Percentiles rank a stretch among this genome's conserved stretches.
Conservation (phyloP, 2,797 vertebrate species). For the Sebastes matsubarae region DNA sequence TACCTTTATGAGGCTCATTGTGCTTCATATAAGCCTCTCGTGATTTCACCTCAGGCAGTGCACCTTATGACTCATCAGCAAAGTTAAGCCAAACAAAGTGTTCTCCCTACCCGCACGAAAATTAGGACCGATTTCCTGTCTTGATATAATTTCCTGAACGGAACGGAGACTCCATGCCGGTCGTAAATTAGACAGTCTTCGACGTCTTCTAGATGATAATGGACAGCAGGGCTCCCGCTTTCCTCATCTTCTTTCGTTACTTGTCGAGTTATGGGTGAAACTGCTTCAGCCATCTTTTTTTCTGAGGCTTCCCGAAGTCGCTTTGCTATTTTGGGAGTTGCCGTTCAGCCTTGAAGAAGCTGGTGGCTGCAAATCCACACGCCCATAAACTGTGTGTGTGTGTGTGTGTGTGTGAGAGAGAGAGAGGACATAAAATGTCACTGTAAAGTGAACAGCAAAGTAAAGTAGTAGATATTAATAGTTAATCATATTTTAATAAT, state of each 20-base stretch:
- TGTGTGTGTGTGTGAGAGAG: background rate
- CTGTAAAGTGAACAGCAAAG: background rate
- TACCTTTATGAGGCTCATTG: background rate
- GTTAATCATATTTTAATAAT: too few species aligned
- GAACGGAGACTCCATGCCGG: constrained; percentile 70
- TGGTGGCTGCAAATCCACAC: constrained; percentile 59
- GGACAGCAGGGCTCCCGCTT: background rate
- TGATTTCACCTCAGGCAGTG: background rate
- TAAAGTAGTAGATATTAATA: background rate
- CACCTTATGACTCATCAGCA: background rate
- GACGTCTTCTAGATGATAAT: constrained; percentile 66
- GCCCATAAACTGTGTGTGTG: constrained; percentile 51
- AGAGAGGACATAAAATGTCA: background rate
- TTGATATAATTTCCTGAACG: constrained; percentile 84
- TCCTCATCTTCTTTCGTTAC: constrained; percentile 53
- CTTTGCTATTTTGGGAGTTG: constrained; percentile 73
- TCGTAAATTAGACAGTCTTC: constrained; percentile 82
- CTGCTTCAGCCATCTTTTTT: constrained; percentile 72
- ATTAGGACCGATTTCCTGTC: constrained; percentile 87
- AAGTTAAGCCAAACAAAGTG: constrained; percentile 12
- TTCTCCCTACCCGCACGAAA: constrained; percentile 89
- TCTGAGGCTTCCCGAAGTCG: constrained; percentile 32
- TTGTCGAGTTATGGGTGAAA: constrained; percentile 83
- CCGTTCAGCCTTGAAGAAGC: constrained; percentile 34
- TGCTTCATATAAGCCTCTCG: background rate